Evolutionary conservation across 2,113 vertebrate genomes (phyloP), one percentile per base, ranked within the genome.

Genomic region (Lichenostomus cassidix): DNA sequence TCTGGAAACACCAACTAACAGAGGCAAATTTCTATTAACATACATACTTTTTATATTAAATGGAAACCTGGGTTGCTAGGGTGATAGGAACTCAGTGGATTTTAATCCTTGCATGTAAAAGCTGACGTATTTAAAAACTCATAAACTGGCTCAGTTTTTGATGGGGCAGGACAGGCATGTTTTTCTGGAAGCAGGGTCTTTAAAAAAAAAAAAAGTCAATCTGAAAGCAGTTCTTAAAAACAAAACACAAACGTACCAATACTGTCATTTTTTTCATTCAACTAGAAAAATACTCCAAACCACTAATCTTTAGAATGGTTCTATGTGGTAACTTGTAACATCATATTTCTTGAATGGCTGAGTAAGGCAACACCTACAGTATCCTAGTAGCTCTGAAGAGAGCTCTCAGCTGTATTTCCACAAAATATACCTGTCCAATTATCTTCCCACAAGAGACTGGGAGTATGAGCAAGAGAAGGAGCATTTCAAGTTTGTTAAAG

Each of bases 181-280:
- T 49, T 49, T 39, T 39, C 25, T 27, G 23, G 16, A 4, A 50
- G 10, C 0, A 1, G 3, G 13, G 2, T 18, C 7, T 28, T n/a
- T 9, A 52, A 52, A 4, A 4, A 23, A 58, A 12, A 52, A 21
- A 7, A 24, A 71, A 53, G 62, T 88, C 10, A 8, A 18, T 12
- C 33, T 60, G 12, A 83, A 94, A 80, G 19, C 17, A 58, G 33
- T 6, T 71, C 14, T 75, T 78, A 25, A 37, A 79, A 83, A 23
- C 5, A 35, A 80, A 82, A n/a, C 15, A 77, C 0, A 5, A 63
- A 25, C 11, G 25, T n/a, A 67, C 4, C 42, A 46, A 46, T 12
- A 33, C 3, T 27, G 5, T 16, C 14, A 8, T 71, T 70, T 63
- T 35, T 65, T 75, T 52, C 12, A 46, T 8, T 75, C 13, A 35